Evolutionary conservation across 2,888 invertebrate species (phyloP).

Genomic region (Noctuana brunneofusca): DNA sequence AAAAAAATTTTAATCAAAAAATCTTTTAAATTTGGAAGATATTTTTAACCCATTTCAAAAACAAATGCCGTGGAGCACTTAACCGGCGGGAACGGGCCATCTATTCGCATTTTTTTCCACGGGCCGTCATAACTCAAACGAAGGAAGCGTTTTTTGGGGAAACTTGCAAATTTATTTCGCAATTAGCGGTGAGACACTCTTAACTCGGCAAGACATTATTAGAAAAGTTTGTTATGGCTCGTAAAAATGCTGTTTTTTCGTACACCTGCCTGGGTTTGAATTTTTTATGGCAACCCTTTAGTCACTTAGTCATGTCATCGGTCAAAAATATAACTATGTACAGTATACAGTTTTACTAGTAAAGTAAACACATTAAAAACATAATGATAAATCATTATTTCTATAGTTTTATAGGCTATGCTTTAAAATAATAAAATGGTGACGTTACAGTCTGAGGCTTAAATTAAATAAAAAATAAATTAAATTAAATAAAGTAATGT

Average conservation of each 20-base stretch:
- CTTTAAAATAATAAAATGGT: too few relatives aligned
- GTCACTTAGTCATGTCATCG: neutral
- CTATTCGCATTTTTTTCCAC: constrained; percentile 52
- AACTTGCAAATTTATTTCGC: constrained; percentile 81
- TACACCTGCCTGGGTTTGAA: constrained; percentile 57
- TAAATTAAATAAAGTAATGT: too few relatives aligned
- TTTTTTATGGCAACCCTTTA: constrained; percentile 15
- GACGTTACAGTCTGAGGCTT: too few relatives aligned
- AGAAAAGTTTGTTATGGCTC: constrained; percentile 78
- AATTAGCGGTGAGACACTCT: constrained; percentile 75
- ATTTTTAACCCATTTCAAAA: constrained; percentile 2
- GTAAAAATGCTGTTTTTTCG: constrained; percentile 72
- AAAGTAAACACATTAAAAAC: too few relatives aligned
- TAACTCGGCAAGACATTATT: constrained; percentile 73
- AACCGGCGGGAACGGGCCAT: constrained; percentile 33
- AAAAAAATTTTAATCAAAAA: too few relatives aligned
- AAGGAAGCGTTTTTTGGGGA: constrained; percentile 68
- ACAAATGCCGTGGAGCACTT: constrained; percentile 41
- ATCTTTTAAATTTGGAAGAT: neutral
- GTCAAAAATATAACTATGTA: neutral
- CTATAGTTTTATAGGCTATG: too few relatives aligned
- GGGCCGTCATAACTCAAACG: constrained; percentile 66
- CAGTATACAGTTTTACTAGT: too few relatives aligned
- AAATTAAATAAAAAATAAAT: too few relatives aligned
- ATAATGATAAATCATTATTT: too few relatives aligned